These are phyloP conservation scores for Drosophila littoralis DNA, from an alignment of 1,140 invertebrate genomes.

Conservation along the genomic window DNA sequence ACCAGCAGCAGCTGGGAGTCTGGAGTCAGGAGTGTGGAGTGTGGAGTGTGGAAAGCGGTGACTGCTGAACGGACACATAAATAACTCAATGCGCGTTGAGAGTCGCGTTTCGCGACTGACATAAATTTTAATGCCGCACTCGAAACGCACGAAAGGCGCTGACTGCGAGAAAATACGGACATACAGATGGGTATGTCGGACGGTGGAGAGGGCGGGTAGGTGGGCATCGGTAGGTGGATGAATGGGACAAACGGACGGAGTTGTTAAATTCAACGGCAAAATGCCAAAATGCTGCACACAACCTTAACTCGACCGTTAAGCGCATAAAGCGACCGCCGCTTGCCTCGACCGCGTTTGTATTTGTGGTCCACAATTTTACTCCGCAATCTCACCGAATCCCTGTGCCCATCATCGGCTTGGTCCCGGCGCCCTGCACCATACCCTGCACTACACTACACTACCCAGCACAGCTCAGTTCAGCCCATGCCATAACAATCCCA, in stretches of 20 bases:
- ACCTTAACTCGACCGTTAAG: conserved; percentile 54
- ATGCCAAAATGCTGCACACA: conserved; percentile 38
- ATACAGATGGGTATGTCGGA: conserved; percentile 4
- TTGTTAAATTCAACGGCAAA: conserved; percentile 49
- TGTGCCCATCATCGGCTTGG: conserved; percentile 19
- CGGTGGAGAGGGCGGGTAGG: background rate
- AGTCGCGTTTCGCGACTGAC: conserved; percentile 45
- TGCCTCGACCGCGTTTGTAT: conserved; percentile 42
- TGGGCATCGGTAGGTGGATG: background rate
- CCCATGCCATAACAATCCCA: conserved; percentile 43
- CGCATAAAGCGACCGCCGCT: conserved; percentile 47
- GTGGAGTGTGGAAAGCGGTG: conserved; percentile 3
- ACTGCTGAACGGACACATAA: conserved; percentile 41
- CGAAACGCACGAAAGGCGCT: conserved; percentile 45
- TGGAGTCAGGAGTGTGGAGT: background rate
- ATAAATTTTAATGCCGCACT: conserved; percentile 57
- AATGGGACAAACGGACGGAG: background rate
- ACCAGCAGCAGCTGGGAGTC: background rate
- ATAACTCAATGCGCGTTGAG: conserved; percentile 60
- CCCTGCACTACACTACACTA: background rate
- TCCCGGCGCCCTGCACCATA: background rate
- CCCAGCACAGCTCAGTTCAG: background rate
- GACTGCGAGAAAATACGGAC: conserved; percentile 43
- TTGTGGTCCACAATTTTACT: conserved; percentile 40
- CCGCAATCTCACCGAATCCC: conserved; percentile 35